Evolutionary conservation across 2,797 vertebrate genomes (phyloP).

Genomic region (Coluber constrictor): DNA sequence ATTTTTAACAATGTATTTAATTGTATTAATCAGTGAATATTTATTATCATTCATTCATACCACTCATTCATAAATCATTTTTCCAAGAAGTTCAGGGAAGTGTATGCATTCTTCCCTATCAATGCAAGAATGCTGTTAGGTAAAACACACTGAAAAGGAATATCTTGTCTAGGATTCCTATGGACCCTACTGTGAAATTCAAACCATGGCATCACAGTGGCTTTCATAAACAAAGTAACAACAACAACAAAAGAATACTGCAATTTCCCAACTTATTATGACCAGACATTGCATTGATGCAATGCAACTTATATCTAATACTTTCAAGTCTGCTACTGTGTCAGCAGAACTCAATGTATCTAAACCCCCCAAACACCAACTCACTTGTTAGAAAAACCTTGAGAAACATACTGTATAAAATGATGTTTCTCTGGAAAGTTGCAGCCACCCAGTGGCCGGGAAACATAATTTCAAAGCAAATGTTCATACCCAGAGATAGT

Average conservation of each 20-base stretch:
- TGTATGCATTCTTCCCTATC: background rate
- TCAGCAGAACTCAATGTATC: background rate
- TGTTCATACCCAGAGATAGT: background rate
- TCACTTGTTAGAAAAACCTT: background rate
- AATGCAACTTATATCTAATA: background rate
- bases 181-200: background rate
- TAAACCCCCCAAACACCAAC: background rate
- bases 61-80: background rate
- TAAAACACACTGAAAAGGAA: background rate
- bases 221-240: background rate
- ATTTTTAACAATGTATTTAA: background rate
- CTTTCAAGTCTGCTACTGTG: background rate
- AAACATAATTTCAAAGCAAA: constrained; percentile 20
- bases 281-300: background rate
- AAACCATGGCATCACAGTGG: background rate
- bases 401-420: background rate
- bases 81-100: background rate
- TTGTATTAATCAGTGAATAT: background rate
- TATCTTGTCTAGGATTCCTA: background rate
- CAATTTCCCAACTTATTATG: background rate
- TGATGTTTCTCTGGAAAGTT: constrained; percentile 57
- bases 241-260: background rate
- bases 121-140: background rate
- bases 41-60: background rate
- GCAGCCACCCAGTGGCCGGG: constrained; percentile 69